Conservation (phyloP, 2,113 vertebrate species). For the Microtus pennsylvanicus region DNA sequence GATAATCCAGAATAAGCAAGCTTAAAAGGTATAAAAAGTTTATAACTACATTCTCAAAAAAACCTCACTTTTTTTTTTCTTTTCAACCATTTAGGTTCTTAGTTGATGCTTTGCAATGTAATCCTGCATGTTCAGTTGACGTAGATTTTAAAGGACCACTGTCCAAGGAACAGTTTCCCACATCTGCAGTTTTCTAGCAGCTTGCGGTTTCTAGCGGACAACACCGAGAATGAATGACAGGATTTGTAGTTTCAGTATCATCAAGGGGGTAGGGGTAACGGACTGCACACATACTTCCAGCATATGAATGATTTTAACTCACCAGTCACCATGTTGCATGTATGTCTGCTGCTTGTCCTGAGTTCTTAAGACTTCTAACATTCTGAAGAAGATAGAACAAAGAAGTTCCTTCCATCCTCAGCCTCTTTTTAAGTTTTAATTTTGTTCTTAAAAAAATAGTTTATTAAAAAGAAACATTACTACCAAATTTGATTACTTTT, state of each 20-base stretch:
- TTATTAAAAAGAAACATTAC: constrained; percentile 52
- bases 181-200: constrained; percentile 38
- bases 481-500: constrained; percentile 28
- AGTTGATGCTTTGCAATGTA: constrained; percentile 2
- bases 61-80: background rate
- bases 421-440: constrained; percentile 75
- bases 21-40: constrained; percentile 33
- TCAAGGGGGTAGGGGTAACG: constrained; percentile 14
- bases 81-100: background rate
- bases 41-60: constrained; percentile 29
- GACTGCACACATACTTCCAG: constrained; percentile 84
- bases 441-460: constrained; percentile 69
- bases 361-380: constrained; percentile 88
- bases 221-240: constrained; percentile 72
- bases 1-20: background rate
- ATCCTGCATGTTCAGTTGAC: background rate
- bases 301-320: constrained; percentile 86
- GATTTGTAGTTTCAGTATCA: constrained; percentile 72
- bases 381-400: constrained; percentile 89
- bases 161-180: constrained; percentile 21
- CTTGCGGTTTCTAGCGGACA: constrained; percentile 63
- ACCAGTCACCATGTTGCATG: constrained; percentile 88
- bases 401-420: constrained; percentile 87
- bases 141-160: background rate
- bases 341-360: constrained; percentile 89